A percentile compares a stretch with the other conserved stretches of the same genome.
phyloP scores from a whole-genome alignment of 2,888 invertebrate genomes.

The Meliscaeva auricollis region DNA sequence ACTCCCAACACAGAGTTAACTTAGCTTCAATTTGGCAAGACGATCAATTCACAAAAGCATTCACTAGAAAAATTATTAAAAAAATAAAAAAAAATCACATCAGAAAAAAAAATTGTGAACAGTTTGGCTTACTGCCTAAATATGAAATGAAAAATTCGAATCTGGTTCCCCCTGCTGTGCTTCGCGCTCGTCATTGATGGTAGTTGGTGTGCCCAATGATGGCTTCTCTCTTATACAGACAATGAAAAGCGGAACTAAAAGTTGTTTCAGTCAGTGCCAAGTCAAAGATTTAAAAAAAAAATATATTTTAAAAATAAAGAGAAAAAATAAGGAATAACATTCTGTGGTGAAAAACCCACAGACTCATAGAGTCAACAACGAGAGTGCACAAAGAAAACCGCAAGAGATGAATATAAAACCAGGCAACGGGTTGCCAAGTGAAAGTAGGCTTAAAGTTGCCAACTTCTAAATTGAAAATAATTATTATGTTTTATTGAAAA shows the following conservation, averaged over 20 bases:
- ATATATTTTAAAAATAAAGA: neutral
- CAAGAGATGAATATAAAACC: conserved; percentile 44
- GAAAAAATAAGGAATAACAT: conserved; percentile 16
- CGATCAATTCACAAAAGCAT: conserved; percentile 66
- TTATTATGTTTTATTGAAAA: neutral
- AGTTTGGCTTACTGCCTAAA: conserved; percentile 73
- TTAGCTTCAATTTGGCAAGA: conserved; percentile 66
- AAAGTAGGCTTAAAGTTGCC: neutral
- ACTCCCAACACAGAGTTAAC: conserved; percentile 55
- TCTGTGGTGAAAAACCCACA: conserved; percentile 35
- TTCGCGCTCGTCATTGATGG: neutral
- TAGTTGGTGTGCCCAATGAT: conserved; percentile 18
- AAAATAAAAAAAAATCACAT: conserved; percentile 38
- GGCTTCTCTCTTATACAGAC: conserved; percentile 43
- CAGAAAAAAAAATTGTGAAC: conserved; percentile 47
- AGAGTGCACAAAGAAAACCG: conserved; percentile 55
- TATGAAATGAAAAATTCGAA: conserved; percentile 75
- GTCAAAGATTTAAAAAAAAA: conserved; percentile 56
- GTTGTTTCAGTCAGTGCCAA: conserved; percentile 64
- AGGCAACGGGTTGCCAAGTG: conserved; percentile 12
- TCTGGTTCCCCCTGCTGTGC: conserved; percentile 49
- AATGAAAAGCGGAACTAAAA: conserved; percentile 56
- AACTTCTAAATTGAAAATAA: neutral
- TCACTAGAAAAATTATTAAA: conserved; percentile 40
- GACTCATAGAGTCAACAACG: conserved; percentile 47